phyloP scores from a whole-genome alignment of 2,113 vertebrate species.

The Nycticryphes semicollaris region DNA sequence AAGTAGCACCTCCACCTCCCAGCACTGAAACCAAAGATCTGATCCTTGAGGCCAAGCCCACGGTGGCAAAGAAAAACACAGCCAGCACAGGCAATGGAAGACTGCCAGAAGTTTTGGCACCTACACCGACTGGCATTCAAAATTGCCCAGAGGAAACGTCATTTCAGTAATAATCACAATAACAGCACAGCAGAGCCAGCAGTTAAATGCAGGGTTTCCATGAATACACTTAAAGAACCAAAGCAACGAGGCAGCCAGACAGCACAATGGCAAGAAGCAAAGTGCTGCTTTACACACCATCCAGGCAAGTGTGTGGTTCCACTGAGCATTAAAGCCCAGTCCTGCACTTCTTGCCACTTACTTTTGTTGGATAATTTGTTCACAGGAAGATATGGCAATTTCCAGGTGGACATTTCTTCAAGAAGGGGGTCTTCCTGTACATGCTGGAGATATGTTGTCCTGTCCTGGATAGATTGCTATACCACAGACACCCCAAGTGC shows the following conservation, averaged over 20 bases:
- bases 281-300: neutral
- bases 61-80: neutral
- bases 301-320: fast-evolving
- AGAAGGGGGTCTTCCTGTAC: neutral
- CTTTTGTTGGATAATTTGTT: neutral
- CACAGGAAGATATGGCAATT: neutral
- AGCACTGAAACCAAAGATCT: neutral
- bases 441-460: fast-evolving
- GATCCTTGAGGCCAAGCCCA: neutral
- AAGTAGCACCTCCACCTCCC: neutral
- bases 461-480: neutral
- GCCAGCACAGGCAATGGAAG: neutral
- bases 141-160: neutral
- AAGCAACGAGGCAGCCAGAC: neutral
- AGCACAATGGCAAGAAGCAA: neutral
- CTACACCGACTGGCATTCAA: fast-evolving
- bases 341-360: neutral
- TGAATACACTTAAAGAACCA: neutral
- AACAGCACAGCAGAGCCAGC: neutral
- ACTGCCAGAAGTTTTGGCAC: neutral
- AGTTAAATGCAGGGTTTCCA: neutral
- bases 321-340: neutral
- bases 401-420: neutral
- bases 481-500: neutral
- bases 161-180: neutral